Evolutionary conservation across 2,888 invertebrate genomes (phyloP), one percentile per base, ranked within the genome.

Genomic region (Heliconius hortense): DNA sequence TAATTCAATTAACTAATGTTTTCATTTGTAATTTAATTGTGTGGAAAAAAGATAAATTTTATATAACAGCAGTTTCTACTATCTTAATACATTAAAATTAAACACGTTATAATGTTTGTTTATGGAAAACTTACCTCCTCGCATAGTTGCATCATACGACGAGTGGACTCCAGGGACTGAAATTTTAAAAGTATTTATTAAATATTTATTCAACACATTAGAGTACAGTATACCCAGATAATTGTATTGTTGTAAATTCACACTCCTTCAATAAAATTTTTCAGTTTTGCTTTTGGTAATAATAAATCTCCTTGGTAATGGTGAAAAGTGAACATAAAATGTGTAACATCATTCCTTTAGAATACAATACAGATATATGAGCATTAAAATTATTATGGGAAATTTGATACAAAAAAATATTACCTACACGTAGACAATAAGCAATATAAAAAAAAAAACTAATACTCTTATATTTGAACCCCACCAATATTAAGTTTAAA

Each of bases 101-200:
- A 21, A 62, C 64, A 69, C 69, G 26, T 43, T 67, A 18, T 56
- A n/a, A 35, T 35, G 15, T 56, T 69, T 69, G 24, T 18, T n/a
- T 69, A 18, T 71, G 24, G 71, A 67, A 72, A 80, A 84, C 96
- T 96, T 95, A 97, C 97, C 97, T 98, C 98, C 94, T 98, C 98
- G 91, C 98, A 98, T 93, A 98, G 95, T 83, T 96, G 95, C 95
- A 98, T 95, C 98, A 98, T 98, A 85, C 98, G 97, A 87, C 98
- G 95, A 81, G 98, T 98, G 87, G 97, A 97, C 90, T 98, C 98
- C 96, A 98, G 91, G 72, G 98, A 98, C 98, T 97, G 95, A 88
- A 97, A 97, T 62, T 87, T 89, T 77, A 76, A 76, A 79, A 77
- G 79, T 66, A 74, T 43, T 66, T 8, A 43, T 43, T 39, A 64